Percentiles rank a stretch among this genome's conserved stretches.
phyloP scores from a whole-genome alignment of 2,888 invertebrate genomes.

The Pseudolycoriella hygida region DNA sequence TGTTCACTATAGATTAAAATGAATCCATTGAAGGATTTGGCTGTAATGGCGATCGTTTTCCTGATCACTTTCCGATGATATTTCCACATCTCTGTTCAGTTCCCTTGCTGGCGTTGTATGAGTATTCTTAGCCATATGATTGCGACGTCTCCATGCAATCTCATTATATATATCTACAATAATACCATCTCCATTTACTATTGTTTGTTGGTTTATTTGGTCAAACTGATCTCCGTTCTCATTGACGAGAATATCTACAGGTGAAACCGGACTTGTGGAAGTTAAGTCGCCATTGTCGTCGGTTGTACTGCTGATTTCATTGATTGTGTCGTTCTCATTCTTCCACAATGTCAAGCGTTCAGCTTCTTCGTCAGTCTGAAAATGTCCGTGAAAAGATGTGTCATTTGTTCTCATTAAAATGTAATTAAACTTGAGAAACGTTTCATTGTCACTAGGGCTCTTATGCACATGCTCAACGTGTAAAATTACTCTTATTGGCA shows the following conservation, averaged over 20 bases:
- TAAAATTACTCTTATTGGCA: slow-evolving; percentile 9
- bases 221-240: neutral
- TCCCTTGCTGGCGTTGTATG: too few species aligned
- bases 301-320: neutral
- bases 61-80: neutral
- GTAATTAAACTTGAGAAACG: slow-evolving; percentile 9
- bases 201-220: neutral
- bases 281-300: neutral
- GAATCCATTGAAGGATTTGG: slow-evolving; percentile 5
- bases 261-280: neutral
- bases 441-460: neutral
- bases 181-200: neutral
- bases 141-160: neutral
- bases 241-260: neutral
- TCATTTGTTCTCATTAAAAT: slow-evolving; percentile 8
- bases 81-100: neutral
- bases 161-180: slow-evolving; percentile 2
- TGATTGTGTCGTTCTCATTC: neutral
- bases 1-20: slow-evolving; percentile 1
- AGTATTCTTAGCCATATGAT: too few species aligned
- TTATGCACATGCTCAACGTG: slow-evolving; percentile 8
- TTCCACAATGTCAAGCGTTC: too few species aligned
- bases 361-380: slow-evolving; percentile 6
- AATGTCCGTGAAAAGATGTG: slow-evolving; percentile 8
- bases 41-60: slow-evolving; percentile 3